A percentile compares a stretch with the other conserved stretches of the same genome.
Evolutionary conservation across 2,113 vertebrate genomes (phyloP).

Genomic region (Mola mola): DNA sequence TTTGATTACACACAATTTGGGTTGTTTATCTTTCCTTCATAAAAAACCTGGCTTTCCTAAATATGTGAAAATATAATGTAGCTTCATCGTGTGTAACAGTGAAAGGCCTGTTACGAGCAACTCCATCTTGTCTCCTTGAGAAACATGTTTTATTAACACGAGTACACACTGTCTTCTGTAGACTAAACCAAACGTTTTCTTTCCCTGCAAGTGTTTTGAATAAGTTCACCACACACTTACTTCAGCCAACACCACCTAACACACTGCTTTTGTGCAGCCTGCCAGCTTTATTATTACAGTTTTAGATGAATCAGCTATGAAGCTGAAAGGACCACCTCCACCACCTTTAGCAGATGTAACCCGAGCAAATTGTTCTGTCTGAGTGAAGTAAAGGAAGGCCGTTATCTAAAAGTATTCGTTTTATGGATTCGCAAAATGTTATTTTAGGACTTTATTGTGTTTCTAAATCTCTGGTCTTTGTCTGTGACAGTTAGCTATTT

Average conservation of each 20-base stretch:
- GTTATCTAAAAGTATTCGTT: conserved; percentile 1
- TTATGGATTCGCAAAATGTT: too few relatives aligned
- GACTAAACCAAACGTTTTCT: conserved; percentile 62
- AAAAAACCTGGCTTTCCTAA: conserved; percentile 34
- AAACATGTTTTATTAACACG: conserved; percentile 43
- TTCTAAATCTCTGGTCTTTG: neutral
- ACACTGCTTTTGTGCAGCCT: conserved; percentile 15
- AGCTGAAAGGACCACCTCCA: conserved; percentile 2
- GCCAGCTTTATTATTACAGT: conserved; percentile 24
- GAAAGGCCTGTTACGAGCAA: conserved; percentile 2
- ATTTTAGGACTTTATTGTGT: too few relatives aligned
- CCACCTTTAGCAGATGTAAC: conserved; percentile 11
- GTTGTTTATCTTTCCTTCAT: conserved; percentile 37
- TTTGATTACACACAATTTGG: conserved; percentile 23
- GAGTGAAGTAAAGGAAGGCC: conserved; percentile 5
- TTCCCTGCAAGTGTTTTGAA: conserved; percentile 34
- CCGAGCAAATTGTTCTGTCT: neutral
- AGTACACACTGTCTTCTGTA: conserved; percentile 48
- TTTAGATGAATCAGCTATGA: conserved; percentile 37
- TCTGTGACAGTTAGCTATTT: too few relatives aligned
- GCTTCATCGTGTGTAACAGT: conserved; percentile 21
- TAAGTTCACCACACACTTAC: conserved; percentile 25
- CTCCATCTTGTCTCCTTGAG: conserved; percentile 30
- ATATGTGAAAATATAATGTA: conserved; percentile 40
- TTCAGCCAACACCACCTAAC: conserved; percentile 39